Conservation (phyloP, 2,113 vertebrate species). For the Sebastes schlegelii region DNA sequence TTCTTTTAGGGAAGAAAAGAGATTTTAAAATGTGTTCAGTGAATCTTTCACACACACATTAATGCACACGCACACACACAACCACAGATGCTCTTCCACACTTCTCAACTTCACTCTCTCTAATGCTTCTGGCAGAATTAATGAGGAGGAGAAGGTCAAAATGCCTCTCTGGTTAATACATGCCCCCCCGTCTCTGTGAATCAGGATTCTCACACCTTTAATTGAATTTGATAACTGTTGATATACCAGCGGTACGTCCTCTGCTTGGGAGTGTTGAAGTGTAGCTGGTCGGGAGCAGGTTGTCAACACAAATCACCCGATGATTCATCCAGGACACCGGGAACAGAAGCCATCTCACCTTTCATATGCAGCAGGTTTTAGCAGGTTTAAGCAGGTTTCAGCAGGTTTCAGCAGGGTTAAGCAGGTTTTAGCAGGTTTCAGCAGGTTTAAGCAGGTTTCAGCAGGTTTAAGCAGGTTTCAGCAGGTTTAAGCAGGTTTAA, state of each 20-base stretch:
- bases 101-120: neutral
- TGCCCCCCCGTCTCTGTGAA: neutral
- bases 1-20: neutral
- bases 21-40: neutral
- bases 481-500: too few species aligned
- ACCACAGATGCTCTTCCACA: neutral
- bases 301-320: too few species aligned
- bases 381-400: too few species aligned
- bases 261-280: neutral
- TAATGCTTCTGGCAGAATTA: slow-evolving; percentile 8
- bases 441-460: too few species aligned
- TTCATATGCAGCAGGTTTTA: too few species aligned
- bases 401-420: too few species aligned
- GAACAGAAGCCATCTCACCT: too few species aligned
- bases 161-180: slow-evolving; percentile 1
- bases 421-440: too few species aligned
- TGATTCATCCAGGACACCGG: too few species aligned
- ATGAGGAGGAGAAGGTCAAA: slow-evolving; percentile 12
- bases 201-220: neutral
- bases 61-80: neutral
- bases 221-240: neutral
- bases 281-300: neutral
- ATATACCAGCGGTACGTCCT: neutral
- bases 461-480: too few species aligned
- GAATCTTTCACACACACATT: neutral